Evolutionary conservation across 2,888 invertebrate genomes (phyloP), one percentile per base, ranked within the genome.

Genomic region (Fragum sueziense): DNA sequence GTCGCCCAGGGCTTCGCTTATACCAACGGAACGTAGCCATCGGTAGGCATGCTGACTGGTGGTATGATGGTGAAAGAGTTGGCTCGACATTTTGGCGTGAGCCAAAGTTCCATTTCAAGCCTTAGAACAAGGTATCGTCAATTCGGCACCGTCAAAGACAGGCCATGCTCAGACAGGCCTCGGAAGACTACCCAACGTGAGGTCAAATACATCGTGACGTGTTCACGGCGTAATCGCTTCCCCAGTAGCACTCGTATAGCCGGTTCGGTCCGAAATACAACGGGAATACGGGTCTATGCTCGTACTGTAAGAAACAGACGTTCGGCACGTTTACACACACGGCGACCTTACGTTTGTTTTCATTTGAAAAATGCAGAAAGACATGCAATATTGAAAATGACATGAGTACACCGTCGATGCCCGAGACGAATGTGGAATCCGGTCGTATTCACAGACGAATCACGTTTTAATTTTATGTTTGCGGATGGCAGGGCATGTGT

Each of bases 381-480:
- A 14, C 7, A 17, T 11, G 61, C 51, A 47, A 51, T 47, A 11
- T 25, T 59, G 25, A 57, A 59, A 29, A 59, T 57, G 69, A 47
- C 74, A 41, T n/a, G 57, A 27, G 52, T n/a, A n/a, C n/a, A n/a
- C n/a, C n/a, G n/a, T n/a, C n/a, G n/a, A n/a, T n/a, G n/a, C n/a
- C 20, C 59, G 27, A 34, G 69, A 20, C 34, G 31, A 54, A 31
- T 6, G 31, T 71, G 71, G 57, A 71, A 76, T 34, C 29, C 47
- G 20, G 54, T 70, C 4, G 31, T 78, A 6, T 77, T 59, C 37
- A 73, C 68, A 6, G 73, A 77, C 29, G 69, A 77, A 33, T 76
- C 77, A 17, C 31, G 59, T 17, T 77, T 77, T 73, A 77, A 68
- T 31, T n/a, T 77, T 2, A 57, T 68, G 22, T 37, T 37, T 22